Evolutionary conservation across 2,113 vertebrate genomes (phyloP).

Genomic region (Perca fluviatilis): DNA sequence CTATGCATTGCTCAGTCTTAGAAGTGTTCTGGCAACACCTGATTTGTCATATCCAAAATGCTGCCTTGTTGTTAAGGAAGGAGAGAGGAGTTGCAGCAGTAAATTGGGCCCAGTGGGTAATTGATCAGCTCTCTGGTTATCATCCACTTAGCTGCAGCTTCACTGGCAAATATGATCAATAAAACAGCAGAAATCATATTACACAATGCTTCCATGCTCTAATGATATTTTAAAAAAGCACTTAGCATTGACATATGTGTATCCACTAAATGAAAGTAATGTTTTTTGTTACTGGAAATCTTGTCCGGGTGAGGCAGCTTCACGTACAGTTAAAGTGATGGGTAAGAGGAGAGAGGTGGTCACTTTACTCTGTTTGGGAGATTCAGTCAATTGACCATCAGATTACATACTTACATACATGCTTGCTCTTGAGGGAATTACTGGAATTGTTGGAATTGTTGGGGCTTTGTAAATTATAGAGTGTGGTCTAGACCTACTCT

Average conservation of each 20-base stretch:
- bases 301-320: background rate
- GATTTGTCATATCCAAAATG: constrained; percentile 24
- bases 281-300: constrained; percentile 7
- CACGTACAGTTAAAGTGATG: constrained; percentile 9
- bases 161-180: constrained; percentile 62
- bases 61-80: constrained; percentile 17
- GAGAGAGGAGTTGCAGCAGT: constrained; percentile 15
- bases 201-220: constrained; percentile 24
- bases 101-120: constrained; percentile 53
- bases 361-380: constrained; percentile 19
- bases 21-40: constrained; percentile 15
- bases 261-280: constrained; percentile 34
- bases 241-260: constrained; percentile 50
- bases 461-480: no score
- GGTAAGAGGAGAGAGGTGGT: constrained; percentile 13
- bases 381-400: constrained; percentile 19
- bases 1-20: background rate
- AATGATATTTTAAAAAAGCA: constrained; percentile 53
- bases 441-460: no score
- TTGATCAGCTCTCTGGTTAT: constrained; percentile 45
- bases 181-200: constrained; percentile 55
- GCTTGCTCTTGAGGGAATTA: no score
- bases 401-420: no score
- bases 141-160: constrained; percentile 42
- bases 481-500: no score